Base-by-base conservation (phyloP, 2,888 invertebrate species). In the Phengaris alcon region DNA sequence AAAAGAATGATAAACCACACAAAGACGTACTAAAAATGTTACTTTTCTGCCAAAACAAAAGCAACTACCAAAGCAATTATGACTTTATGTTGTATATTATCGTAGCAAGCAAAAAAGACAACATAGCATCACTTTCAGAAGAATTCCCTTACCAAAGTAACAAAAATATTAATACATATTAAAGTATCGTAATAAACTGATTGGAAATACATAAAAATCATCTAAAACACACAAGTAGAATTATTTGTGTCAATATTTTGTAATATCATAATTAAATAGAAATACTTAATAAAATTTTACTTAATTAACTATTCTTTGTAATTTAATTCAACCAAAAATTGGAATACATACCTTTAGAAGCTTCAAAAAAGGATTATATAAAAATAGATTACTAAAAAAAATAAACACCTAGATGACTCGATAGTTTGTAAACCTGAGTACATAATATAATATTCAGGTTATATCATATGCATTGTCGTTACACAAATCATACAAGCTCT, bases 61-160 rank as follows among this genome's bases (percentile, higher is more conserved):
- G 22, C 4, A 59, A 2, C 35, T 35, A 35, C 35, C 35, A 22
- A 10, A 22, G 15, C 10, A 35, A 35, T 35, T 35, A 4, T 59
- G 15, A n/a, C 59, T 59, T 59, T 22, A 6, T 9, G 8, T 15
- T 57, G n/a, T 15, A 7, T n/a, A 55, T 10, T 10, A 59, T 5
- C 22, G 15, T 59, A 59, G 59, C 59, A 35, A 72, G 10, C 22
- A 54, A 72, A 54, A 51, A 70, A 72, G 72, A 72, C 72, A 52
- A 54, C 72, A 72, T 54, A 52, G 72, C 72, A 72, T 72, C 72
- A 72, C 72, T 54, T 70, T 52, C 54, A 72, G 5, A 72, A 52
- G 44, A 35, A 35, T 35, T 35, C 35, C 51, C 72, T 70, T 51
- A 48, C 22, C 70, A 48, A 35, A 48, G 35, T 35, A 72, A 72